Evolutionary conservation across 1,140 invertebrate species (phyloP).

Genomic region (Bicyclus anynana): DNA sequence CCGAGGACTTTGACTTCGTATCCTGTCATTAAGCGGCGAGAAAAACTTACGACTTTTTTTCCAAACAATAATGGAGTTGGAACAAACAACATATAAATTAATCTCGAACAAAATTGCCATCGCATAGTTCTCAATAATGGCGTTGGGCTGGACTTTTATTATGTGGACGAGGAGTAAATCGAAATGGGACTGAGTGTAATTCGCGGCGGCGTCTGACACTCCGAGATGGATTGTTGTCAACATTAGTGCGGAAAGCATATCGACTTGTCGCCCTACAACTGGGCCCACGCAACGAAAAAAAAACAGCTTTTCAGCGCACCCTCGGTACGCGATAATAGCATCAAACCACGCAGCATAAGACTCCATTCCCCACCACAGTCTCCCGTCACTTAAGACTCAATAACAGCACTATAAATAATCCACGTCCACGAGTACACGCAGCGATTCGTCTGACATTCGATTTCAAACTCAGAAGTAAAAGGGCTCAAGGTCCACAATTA

Average conservation of each 20-base stretch:
- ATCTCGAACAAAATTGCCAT: conserved; percentile 54
- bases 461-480: conserved; percentile 62
- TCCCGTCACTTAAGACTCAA: conserved; percentile 39
- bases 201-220: conserved; percentile 67
- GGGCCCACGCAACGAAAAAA: conserved; percentile 11
- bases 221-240: conserved; percentile 73
- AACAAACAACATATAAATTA: conserved; percentile 61
- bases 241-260: conserved; percentile 69
- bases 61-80: conserved; percentile 53
- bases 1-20: conserved; percentile 49
- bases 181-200: conserved; percentile 71
- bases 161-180: conserved; percentile 59
- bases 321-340: conserved; percentile 25
- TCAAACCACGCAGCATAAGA: conserved; percentile 43
- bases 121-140: conserved; percentile 57
- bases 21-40: conserved; percentile 66
- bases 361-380: conserved; percentile 31
- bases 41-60: conserved; percentile 56
- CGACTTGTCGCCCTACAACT: conserved; percentile 56
- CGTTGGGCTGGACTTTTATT: conserved; percentile 45
- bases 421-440: conserved; percentile 53
- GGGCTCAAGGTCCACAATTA: conserved; percentile 59
- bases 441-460: conserved; percentile 54
- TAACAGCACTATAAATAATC: conserved; percentile 47
- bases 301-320: conserved; percentile 11